Percentiles rank a stretch among this genome's conserved stretches.
Conservation (phyloP, 2,797 vertebrate species). For the Lophotriccus pileatus region DNA sequence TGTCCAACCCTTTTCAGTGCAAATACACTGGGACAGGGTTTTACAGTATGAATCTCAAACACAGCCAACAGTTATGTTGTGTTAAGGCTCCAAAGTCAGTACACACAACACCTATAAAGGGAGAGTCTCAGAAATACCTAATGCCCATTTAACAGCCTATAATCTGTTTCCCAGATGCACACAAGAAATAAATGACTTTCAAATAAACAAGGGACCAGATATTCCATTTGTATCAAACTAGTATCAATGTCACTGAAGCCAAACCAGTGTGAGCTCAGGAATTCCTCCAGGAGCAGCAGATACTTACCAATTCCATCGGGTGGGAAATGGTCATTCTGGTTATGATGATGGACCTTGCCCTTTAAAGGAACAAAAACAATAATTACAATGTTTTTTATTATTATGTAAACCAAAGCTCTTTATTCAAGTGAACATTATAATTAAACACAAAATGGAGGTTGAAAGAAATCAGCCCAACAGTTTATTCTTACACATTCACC, state of each 20-base stretch:
- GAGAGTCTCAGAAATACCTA: background rate
- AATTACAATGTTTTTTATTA: background rate
- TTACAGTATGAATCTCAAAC: background rate
- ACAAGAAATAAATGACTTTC: background rate
- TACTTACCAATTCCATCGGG: slow-evolving; percentile 92
- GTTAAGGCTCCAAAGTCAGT: background rate
- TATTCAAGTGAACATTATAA: background rate
- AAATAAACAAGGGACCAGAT: background rate
- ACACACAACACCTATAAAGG: background rate
- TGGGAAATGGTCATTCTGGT: slow-evolving; percentile 91
- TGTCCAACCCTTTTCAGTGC: background rate
- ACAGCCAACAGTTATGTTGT: background rate
- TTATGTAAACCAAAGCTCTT: background rate
- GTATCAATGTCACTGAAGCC: background rate
- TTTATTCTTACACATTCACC: background rate
- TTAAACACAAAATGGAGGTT: background rate
- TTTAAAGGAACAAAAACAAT: slow-evolving; percentile 68
- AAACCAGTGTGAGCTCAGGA: background rate
- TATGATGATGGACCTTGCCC: slow-evolving; percentile 89
- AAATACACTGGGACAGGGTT: background rate
- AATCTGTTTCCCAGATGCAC: background rate
- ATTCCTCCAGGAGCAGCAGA: background rate
- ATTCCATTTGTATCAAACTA: background rate
- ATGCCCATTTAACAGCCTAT: background rate
- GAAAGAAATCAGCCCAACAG: background rate